A percentile compares a stretch with the other conserved stretches of the same genome.
Conservation (phyloP, 2,113 vertebrate genomes). For the Ahaetulla prasina region DNA sequence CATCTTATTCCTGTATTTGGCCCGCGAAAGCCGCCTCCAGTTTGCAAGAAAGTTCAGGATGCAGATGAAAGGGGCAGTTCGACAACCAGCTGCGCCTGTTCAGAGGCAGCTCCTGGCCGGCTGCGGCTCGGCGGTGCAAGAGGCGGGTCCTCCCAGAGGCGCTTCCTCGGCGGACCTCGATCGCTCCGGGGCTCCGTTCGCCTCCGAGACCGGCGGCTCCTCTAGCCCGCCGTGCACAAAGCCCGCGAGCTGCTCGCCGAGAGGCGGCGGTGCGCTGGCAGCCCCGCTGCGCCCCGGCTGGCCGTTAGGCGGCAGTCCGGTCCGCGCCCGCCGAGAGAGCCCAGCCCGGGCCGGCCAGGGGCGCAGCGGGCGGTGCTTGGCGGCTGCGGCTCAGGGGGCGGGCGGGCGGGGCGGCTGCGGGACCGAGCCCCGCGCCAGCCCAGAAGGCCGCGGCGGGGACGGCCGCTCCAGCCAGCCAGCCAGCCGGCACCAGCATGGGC, state of each 20-base stretch:
- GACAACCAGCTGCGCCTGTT: neutral
- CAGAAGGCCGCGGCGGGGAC: neutral
- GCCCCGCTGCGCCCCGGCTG: neutral
- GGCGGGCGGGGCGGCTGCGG: neutral
- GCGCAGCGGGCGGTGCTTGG: conserved; percentile 12
- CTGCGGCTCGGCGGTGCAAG: neutral
- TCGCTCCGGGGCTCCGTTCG: too few species aligned
- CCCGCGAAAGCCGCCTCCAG: neutral
- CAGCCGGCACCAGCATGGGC: neutral
- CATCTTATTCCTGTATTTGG: neutral
- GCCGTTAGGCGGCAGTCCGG: neutral
- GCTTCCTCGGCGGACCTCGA: too few species aligned
- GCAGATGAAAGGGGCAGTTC: accelerated
- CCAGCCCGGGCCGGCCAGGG: neutral
- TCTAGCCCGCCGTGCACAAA: too few species aligned
- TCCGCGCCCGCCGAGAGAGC: neutral
- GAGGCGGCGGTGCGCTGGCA: too few species aligned
- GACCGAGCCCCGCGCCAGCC: neutral
- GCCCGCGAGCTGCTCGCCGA: too few species aligned
- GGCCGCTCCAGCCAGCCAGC: neutral
- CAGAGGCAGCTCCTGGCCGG: neutral
- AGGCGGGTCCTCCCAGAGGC: neutral
- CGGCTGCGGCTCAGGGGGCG: neutral
- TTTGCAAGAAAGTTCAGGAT: too few species aligned
- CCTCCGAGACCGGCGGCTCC: too few species aligned